These are phyloP conservation scores for Hydropotes inermis DNA, from an alignment of 2,113 vertebrate species.

Conservation along the genomic window DNA sequence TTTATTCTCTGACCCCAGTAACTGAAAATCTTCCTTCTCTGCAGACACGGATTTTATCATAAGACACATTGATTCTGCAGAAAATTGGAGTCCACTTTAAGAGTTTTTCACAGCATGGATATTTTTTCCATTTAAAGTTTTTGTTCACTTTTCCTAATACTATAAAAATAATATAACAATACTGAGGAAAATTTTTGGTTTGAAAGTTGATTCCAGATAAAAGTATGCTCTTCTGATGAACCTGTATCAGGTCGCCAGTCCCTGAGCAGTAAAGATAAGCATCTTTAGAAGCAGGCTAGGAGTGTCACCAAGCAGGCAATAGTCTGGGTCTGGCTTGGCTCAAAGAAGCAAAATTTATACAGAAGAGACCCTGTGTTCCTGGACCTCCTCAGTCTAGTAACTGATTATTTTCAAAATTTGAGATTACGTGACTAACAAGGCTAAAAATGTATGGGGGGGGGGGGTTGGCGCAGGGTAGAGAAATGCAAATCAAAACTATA, in stretches of 20 bases:
- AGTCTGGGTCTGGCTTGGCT: not conserved
- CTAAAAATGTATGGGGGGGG: not conserved
- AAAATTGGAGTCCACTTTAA: not conserved
- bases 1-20: not conserved
- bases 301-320: not conserved
- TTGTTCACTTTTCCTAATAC: not conserved
- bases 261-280: not conserved
- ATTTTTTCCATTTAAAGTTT: not conserved
- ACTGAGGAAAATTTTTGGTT: not conserved
- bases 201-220: not conserved
- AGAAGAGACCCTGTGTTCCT: not conserved
- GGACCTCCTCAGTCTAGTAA: not conserved
- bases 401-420: not conserved
- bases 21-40: not conserved
- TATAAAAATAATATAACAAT: not conserved
- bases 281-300: not conserved
- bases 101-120: not conserved
- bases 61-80: not conserved
- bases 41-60: not conserved
- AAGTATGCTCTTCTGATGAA: not conserved
- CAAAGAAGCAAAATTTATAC: not conserved
- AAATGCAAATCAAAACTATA: not conserved
- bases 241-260: not conserved
- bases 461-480: not conserved
- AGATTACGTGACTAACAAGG: not conserved